phyloP scores from a whole-genome alignment of 2,113 vertebrate genomes.

The Oncorhynchus nerka region DNA sequence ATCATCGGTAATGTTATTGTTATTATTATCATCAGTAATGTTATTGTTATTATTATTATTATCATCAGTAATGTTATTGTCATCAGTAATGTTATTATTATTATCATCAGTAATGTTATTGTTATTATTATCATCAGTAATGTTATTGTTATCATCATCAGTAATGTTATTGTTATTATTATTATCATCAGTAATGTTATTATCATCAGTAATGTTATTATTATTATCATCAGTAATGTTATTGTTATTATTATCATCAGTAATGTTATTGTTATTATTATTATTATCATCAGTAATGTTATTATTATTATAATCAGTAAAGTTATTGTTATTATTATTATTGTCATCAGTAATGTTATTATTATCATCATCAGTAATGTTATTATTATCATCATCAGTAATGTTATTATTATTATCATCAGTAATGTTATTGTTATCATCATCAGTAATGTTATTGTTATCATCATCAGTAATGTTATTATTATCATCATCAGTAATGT shows the following conservation, averaged over 20 bases:
- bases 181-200: background rate
- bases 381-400: background rate
- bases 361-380: too few species aligned
- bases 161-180: background rate
- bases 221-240: too few species aligned
- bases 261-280: too few species aligned
- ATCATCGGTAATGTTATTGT: too few species aligned
- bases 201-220: background rate
- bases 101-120: background rate
- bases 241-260: background rate
- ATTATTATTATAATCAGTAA: background rate
- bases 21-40: background rate
- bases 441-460: background rate
- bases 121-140: background rate
- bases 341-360: background rate
- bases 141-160: background rate
- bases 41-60: too few species aligned
- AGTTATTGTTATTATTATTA: background rate
- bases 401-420: background rate
- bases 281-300: background rate
- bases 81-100: too few species aligned
- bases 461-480: too few species aligned
- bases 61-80: background rate
- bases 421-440: background rate
- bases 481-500: background rate